Evolutionary conservation across 2,113 vertebrate genomes (phyloP).

Genomic region (Podarcis raffonei): DNA sequence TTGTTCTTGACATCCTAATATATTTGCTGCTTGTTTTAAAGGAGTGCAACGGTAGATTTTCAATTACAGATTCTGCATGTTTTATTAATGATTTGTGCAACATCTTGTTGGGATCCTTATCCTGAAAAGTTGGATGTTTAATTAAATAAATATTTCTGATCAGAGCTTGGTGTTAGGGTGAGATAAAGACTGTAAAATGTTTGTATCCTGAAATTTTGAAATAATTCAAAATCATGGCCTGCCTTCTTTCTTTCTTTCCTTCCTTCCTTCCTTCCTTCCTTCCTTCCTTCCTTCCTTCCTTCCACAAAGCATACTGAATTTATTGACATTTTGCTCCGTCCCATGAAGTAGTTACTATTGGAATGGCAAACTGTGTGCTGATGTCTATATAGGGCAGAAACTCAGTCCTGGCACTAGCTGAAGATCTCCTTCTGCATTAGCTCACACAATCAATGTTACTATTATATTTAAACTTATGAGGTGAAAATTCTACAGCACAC

Average conservation of each 20-base stretch:
- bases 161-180: background rate
- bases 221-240: background rate
- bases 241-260: background rate
- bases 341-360: background rate
- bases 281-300: background rate
- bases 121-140: background rate
- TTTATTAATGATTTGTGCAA: background rate
- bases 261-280: too few relatives aligned
- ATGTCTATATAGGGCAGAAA: background rate
- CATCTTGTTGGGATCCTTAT: background rate
- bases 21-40: background rate
- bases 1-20: background rate
- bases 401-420: background rate
- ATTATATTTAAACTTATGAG: slow-evolving; percentile 65
- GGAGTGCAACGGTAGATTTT: background rate
- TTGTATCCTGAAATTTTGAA: background rate
- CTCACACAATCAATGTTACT: slow-evolving; percentile 56
- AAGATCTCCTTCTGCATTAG: slow-evolving; percentile 24
- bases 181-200: background rate
- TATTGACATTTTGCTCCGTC: background rate
- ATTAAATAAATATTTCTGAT: background rate
- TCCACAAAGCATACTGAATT: background rate
- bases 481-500: slow-evolving; percentile 58
- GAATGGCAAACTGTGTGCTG: background rate
- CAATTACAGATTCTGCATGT: background rate